A percentile compares a stretch with the other conserved stretches of the same genome.
Conservation (phyloP, 2,797 vertebrate genomes). For the Lacerta agilis region DNA sequence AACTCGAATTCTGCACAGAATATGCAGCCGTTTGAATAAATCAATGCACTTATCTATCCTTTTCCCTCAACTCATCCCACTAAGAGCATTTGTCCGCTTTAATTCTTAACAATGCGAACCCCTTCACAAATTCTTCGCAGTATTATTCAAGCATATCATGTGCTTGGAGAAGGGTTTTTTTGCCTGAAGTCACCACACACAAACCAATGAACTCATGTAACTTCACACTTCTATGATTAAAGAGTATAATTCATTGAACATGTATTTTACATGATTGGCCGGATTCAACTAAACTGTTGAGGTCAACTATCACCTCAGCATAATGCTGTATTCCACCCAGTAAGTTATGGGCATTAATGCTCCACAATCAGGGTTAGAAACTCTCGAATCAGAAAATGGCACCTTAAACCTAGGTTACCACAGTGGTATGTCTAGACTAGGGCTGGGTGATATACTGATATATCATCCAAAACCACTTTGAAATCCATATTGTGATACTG, state of each 20-base stretch:
- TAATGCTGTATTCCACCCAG: too few relatives aligned
- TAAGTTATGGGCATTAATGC: neutral
- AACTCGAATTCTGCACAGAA: neutral
- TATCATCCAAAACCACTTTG: too few relatives aligned
- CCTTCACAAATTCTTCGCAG: constrained; percentile 8
- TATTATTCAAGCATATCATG: constrained; percentile 8
- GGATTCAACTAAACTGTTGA: too few relatives aligned
- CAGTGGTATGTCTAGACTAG: too few relatives aligned
- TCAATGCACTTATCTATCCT: neutral
- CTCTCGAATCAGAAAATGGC: too few relatives aligned
- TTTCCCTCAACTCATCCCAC: neutral
- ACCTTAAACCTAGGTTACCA: too few relatives aligned
- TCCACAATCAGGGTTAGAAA: neutral
- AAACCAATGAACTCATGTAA: neutral
- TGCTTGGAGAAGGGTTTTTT: constrained; percentile 2
- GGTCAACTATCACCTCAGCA: too few relatives aligned
- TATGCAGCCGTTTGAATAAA: neutral
- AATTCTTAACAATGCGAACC: constrained; percentile 10
- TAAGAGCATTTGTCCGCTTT: constrained; percentile 11
- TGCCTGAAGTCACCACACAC: neutral
- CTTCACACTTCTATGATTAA: neutral
- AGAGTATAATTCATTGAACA: neutral
- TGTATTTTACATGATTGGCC: neutral
- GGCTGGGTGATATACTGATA: too few relatives aligned
- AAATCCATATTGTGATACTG: too few relatives aligned